Evolutionary conservation across 92 coral and sea anemone genomes (phyloP).

Genomic region (Siderastrea radians): DNA sequence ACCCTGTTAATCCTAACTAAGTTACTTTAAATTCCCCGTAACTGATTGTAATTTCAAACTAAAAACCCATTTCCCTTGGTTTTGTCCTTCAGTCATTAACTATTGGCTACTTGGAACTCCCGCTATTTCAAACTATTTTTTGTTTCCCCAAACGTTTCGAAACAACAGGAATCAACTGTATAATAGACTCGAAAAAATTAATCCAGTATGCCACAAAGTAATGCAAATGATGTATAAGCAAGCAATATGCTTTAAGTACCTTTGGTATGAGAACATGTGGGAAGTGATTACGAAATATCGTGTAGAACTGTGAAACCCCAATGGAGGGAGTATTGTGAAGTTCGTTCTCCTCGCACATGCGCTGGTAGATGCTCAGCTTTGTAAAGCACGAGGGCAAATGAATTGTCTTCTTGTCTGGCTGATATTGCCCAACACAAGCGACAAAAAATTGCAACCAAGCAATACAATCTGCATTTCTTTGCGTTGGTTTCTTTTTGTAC

Average conservation of each 20-base stretch:
- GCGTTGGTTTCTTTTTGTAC: conserved; percentile 19
- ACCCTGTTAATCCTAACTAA: no score
- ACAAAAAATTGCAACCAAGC: conserved; percentile 65
- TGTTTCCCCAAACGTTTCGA: no score
- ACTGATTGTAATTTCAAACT: no score
- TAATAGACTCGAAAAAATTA: not conserved
- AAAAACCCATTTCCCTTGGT: no score
- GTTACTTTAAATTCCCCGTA: no score
- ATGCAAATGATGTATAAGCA: not conserved
- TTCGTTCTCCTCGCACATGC: conserved; percentile 42
- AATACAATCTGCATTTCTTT: conserved; percentile 52
- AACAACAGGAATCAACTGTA: no score
- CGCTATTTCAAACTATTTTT: no score
- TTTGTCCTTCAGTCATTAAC: no score
- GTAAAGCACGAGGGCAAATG: conserved; percentile 72
- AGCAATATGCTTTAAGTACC: conserved; percentile 6
- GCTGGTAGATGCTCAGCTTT: conserved; percentile 29
- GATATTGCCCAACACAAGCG: conserved; percentile 52
- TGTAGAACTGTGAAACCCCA: conserved; percentile 52
- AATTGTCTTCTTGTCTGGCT: conserved; percentile 53
- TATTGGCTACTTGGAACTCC: no score
- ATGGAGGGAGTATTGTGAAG: conserved; percentile 32
- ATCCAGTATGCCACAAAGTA: not conserved
- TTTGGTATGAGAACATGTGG: conserved; percentile 56
- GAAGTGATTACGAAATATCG: conserved; percentile 50